phyloP scores from a whole-genome alignment of 2,888 invertebrate genomes.

The Ecliptopera silaceata region DNA sequence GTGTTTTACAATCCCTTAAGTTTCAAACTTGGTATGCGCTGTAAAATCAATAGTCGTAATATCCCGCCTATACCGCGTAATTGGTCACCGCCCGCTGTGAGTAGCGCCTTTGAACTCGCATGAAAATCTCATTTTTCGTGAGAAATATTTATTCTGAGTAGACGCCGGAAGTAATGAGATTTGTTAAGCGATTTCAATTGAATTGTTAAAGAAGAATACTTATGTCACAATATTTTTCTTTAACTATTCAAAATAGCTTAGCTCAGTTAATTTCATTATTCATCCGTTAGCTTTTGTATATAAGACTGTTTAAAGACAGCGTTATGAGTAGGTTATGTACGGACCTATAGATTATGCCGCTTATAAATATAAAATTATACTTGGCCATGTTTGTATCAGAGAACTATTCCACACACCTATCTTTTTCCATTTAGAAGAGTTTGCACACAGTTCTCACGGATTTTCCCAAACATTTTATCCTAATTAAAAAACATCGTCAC shows the following conservation, averaged over 20 bases:
- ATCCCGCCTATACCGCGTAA: slow-evolving; percentile 32
- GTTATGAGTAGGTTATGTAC: no score
- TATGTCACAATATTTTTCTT: background rate
- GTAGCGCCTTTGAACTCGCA: slow-evolving; percentile 51
- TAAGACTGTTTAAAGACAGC: no score
- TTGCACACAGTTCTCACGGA: slow-evolving; percentile 26
- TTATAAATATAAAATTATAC: no score
- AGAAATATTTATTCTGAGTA: slow-evolving; percentile 57
- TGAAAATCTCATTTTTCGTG: slow-evolving; percentile 33
- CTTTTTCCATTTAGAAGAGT: background rate
- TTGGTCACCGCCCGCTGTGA: slow-evolving; percentile 48
- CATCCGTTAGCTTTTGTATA: no score
- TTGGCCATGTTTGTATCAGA: background rate
- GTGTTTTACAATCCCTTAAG: no score
- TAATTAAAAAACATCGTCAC: slow-evolving; percentile 68
- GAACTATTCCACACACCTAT: background rate
- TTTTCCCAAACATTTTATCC: slow-evolving; percentile 41
- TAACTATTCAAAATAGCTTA: no score
- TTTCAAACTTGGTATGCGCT: no score
- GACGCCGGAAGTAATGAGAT: slow-evolving; percentile 69
- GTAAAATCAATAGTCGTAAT: background rate
- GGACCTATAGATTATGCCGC: no score
- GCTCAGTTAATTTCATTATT: no score
- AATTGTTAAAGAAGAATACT: no score
- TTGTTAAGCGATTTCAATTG: slow-evolving; percentile 69